Percentiles rank a stretch among this genome's conserved stretches.
Conservation (phyloP, 2,113 vertebrate genomes). For the Sinocyclocheilus maitianheensis region DNA sequence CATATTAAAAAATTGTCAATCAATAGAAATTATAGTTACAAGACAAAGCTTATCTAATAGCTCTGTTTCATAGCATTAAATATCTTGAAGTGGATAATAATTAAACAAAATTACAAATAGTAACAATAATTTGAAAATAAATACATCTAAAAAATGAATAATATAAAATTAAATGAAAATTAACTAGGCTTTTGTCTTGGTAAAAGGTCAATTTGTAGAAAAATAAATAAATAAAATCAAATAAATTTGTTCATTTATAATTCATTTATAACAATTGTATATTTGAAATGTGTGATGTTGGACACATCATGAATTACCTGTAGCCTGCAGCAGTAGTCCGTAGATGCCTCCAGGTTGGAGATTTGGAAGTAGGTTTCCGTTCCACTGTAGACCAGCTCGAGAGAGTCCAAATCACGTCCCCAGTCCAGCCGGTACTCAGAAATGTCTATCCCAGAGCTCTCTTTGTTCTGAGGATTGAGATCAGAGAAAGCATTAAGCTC, state of each 20-base stretch:
- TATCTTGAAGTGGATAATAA: neutral
- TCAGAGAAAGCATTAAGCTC: constrained; percentile 37
- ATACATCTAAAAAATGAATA: neutral
- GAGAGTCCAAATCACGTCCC: constrained; percentile 85
- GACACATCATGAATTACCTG: constrained; percentile 64
- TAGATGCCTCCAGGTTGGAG: constrained; percentile 82
- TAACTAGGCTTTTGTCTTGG: too few species aligned
- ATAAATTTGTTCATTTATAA: too few species aligned
- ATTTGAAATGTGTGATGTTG: neutral
- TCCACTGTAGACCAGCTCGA: constrained; percentile 86
- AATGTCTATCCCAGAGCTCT: constrained; percentile 91
- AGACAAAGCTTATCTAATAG: neutral
- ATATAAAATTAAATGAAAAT: neutral
- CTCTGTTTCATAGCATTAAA: neutral
- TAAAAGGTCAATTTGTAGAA: too few species aligned
- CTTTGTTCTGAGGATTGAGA: constrained; percentile 81
- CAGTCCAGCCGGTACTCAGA: constrained; percentile 95
- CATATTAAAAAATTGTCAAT: neutral
- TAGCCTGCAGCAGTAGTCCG: constrained; percentile 89
- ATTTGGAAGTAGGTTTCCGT: constrained; percentile 86
- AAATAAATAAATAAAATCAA: too few species aligned
- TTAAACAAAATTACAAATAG: neutral
- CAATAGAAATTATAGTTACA: neutral
- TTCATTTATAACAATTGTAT: neutral
- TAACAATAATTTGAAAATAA: neutral